A percentile compares a stretch with the other conserved stretches of the same genome.
Evolutionary conservation across 2,888 invertebrate species (phyloP).

Genomic region (Troides aeacus): DNA sequence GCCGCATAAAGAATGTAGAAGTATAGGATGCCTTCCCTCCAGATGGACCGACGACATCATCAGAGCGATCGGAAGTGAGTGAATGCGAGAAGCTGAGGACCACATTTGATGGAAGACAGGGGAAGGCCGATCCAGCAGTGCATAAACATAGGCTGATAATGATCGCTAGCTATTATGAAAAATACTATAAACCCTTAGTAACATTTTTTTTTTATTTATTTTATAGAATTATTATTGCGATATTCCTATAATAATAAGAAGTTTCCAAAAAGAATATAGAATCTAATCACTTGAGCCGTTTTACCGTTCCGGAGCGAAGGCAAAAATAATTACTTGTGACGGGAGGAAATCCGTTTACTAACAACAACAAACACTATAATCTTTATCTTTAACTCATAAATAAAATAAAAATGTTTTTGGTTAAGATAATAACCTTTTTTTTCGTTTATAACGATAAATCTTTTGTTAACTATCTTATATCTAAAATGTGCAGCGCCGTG

Average conservation of each 20-base stretch:
- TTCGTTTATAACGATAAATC: background rate
- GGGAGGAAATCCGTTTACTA: conserved; percentile 1
- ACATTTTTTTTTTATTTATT: too few relatives aligned
- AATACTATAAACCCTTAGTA: too few relatives aligned
- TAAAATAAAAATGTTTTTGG: background rate
- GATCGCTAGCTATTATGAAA: too few relatives aligned
- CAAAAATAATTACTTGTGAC: conserved; percentile 15
- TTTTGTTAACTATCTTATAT: background rate
- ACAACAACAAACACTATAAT: background rate
- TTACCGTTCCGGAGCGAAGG: background rate
- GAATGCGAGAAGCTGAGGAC: too few relatives aligned
- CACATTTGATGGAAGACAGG: too few relatives aligned
- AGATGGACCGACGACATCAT: too few relatives aligned
- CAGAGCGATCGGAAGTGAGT: too few relatives aligned
- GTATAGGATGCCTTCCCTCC: too few relatives aligned
- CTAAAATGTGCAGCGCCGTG: background rate
- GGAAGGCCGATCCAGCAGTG: too few relatives aligned
- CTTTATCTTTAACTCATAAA: background rate
- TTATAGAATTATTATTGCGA: too few relatives aligned
- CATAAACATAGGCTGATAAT: too few relatives aligned
- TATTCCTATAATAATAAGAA: background rate
- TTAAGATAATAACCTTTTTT: background rate
- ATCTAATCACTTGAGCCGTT: background rate
- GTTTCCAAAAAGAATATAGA: background rate
- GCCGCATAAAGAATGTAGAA: too few relatives aligned